Percentiles rank a stretch among this genome's conserved stretches.
Conservation (phyloP, 2,113 vertebrate genomes). For the Daboia siamensis region DNA sequence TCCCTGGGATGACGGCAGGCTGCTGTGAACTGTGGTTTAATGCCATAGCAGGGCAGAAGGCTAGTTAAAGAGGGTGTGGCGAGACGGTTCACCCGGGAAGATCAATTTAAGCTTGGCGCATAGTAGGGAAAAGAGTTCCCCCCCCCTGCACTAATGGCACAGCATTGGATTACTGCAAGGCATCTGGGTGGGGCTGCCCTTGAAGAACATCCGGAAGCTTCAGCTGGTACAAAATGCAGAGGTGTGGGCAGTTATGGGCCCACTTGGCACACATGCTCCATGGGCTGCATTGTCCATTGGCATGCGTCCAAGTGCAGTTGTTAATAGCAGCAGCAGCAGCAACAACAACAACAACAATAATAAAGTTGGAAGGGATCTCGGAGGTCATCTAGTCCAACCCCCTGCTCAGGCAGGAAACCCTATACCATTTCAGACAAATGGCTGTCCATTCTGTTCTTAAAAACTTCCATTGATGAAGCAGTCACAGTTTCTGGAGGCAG, state of each 20-base stretch:
- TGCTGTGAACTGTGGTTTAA: not conserved
- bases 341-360: too few relatives aligned
- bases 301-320: not conserved
- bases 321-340: too few relatives aligned
- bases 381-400: too few relatives aligned
- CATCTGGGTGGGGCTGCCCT: not conserved
- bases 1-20: not conserved
- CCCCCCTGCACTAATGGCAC: not conserved
- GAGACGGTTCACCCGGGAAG: not conserved
- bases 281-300: not conserved
- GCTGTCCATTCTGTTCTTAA: too few relatives aligned
- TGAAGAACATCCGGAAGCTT: not conserved
- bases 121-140: not conserved
- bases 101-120: not conserved
- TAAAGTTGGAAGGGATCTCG: too few relatives aligned
- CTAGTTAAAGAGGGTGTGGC: not conserved
- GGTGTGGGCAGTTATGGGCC: not conserved
- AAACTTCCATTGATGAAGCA: too few relatives aligned
- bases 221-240: not conserved
- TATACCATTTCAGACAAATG: too few relatives aligned
- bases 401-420: too few relatives aligned
- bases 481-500: too few relatives aligned
- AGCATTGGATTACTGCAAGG: not conserved
- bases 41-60: not conserved
- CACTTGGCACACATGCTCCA: fast-evolving